phyloP scores from a whole-genome alignment of 2,113 vertebrate species.

The Melanerpes formicivorus region DNA sequence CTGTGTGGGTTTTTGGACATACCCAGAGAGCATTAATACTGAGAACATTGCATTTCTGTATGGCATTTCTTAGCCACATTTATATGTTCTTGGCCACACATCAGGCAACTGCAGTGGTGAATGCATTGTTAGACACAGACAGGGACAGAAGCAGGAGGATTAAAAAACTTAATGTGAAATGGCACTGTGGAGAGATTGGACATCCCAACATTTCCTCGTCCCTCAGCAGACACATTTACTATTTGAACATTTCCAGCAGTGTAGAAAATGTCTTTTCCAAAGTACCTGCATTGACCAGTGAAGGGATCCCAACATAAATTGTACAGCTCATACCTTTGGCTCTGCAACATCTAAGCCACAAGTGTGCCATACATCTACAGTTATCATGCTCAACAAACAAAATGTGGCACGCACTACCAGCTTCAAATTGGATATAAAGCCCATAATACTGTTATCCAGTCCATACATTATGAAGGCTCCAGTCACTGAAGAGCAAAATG shows the following conservation, averaged over 20 bases:
- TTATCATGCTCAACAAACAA: not conserved
- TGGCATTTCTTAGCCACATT: constrained; percentile 2
- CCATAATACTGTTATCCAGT: not conserved
- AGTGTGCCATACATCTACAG: not conserved
- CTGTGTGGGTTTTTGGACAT: not conserved
- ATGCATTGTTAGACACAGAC: not conserved
- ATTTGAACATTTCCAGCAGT: constrained; percentile 13
- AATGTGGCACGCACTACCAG: not conserved
- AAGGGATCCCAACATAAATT: not conserved
- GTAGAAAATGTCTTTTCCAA: constrained; percentile 15
- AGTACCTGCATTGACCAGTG: not conserved
- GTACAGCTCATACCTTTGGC: not conserved
- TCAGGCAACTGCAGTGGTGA: accelerated
- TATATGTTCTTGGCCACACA: constrained; percentile 16
- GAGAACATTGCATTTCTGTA: not conserved
- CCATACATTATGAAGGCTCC: not conserved
- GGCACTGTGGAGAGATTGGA: constrained; percentile 16
- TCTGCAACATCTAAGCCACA: not conserved
- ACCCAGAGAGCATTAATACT: not conserved
- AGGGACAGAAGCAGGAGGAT: constrained; percentile 4
- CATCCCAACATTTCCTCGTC: constrained; percentile 23
- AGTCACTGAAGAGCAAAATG: not conserved
- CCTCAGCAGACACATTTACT: constrained; percentile 13
- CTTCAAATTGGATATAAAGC: not conserved
- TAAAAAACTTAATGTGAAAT: constrained; percentile 34